These are phyloP conservation scores for Yponomeuta plumbellus DNA, from an alignment of 2,888 invertebrate species.

Conservation along the genomic window DNA sequence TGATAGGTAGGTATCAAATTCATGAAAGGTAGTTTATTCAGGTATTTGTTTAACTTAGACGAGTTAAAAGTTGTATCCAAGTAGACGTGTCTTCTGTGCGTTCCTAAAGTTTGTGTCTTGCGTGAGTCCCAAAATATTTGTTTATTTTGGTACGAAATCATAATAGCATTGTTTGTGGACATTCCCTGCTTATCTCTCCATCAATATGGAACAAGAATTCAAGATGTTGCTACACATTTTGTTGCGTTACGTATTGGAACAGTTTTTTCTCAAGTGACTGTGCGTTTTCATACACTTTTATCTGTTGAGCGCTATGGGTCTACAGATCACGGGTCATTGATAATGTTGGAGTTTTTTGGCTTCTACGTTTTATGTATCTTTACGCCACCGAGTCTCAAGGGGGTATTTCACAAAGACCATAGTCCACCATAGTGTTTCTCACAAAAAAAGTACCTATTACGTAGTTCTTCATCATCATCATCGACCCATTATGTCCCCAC, in stretches of 20 bases:
- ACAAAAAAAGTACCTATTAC: no score
- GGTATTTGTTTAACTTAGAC: no score
- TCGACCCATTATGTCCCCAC: no score
- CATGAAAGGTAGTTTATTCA: no score
- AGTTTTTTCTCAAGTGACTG: conserved; percentile 46
- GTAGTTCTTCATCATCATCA: no score
- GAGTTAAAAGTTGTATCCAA: background rate
- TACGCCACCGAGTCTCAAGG: background rate
- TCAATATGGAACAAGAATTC: conserved; percentile 45
- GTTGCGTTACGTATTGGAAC: conserved; percentile 1
- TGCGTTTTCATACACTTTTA: conserved; percentile 36
- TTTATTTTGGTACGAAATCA: conserved; percentile 55
- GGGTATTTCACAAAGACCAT: background rate
- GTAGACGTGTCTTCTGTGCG: background rate
- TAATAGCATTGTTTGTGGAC: conserved; percentile 71
- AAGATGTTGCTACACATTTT: background rate
- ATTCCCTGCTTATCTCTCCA: conserved; percentile 56
- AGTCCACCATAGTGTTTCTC: no score
- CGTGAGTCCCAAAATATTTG: conserved; percentile 29
- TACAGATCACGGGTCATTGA: background rate
- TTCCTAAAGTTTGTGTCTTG: background rate
- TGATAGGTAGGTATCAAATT: no score
- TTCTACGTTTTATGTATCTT: background rate
- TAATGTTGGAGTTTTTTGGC: background rate
- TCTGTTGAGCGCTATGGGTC: conserved; percentile 7